Evolutionary conservation across 2,888 invertebrate genomes (phyloP).

Genomic region (Dysmachus trigonus): DNA sequence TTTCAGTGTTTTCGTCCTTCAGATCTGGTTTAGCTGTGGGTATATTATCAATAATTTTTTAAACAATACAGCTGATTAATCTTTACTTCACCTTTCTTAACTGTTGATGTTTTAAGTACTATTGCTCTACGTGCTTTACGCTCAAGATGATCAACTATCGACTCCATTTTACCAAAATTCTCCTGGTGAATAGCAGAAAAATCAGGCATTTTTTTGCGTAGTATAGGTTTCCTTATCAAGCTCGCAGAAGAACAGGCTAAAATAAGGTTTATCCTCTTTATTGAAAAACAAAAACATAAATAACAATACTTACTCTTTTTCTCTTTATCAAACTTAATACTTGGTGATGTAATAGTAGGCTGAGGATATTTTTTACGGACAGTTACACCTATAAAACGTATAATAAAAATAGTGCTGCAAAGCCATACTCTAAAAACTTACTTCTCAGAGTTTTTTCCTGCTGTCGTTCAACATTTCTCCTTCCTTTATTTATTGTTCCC

Average conservation of each 20-base stretch:
- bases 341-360: background rate
- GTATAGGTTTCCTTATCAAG: conserved; percentile 23
- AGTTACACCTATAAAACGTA: background rate
- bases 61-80: background rate
- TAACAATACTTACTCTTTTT: background rate
- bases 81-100: background rate
- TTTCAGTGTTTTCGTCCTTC: background rate
- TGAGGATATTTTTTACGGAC: background rate
- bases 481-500: background rate
- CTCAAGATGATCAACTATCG: conserved; percentile 70
- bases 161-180: conserved; percentile 75
- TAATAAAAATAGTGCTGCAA: background rate
- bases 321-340: background rate
- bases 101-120: conserved; percentile 50
- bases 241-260: conserved; percentile 21
- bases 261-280: background rate
- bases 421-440: background rate
- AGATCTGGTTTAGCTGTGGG: background rate
- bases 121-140: conserved; percentile 63
- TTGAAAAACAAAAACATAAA: background rate
- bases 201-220: conserved; percentile 72
- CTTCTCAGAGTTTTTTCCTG: background rate
- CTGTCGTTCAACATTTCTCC: background rate
- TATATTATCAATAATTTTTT: background rate
- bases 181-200: conserved; percentile 75